Percentiles rank a stretch among this genome's conserved stretches.
phyloP scores from a whole-genome alignment of 2,797 vertebrate species.

The Lateolabrax maculatus region DNA sequence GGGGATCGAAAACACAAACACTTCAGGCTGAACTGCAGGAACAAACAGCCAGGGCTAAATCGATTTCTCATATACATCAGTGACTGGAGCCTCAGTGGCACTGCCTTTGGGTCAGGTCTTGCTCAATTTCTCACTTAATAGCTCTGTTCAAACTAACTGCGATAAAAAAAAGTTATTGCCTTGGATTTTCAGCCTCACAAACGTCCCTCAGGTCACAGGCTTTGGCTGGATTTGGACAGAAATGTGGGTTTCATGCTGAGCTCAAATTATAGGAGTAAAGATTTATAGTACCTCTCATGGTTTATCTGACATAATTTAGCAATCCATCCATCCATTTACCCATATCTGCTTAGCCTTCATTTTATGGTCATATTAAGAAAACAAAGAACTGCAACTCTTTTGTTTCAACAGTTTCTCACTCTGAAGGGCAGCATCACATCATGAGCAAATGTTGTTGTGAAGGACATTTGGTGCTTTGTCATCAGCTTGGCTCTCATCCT shows the following conservation, averaged over 20 bases:
- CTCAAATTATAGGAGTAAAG: background rate
- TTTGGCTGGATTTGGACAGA: background rate
- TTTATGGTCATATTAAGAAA: background rate
- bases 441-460: slow-evolving; percentile 38
- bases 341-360: background rate
- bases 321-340: background rate
- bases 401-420: slow-evolving; percentile 14
- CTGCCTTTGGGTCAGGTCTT: slow-evolving; percentile 5
- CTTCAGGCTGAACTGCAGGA: slow-evolving; percentile 17
- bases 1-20: background rate
- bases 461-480: slow-evolving; percentile 55
- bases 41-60: slow-evolving; percentile 4
- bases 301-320: background rate
- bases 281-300: too few relatives aligned
- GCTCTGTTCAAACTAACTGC: background rate
- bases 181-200: slow-evolving; percentile 10
- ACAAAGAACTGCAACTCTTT: slow-evolving; percentile 11
- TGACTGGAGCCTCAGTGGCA: background rate
- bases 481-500: slow-evolving; percentile 21
- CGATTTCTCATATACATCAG: background rate
- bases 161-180: slow-evolving; percentile 5
- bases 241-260: background rate
- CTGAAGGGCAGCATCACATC: slow-evolving; percentile 5
- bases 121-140: slow-evolving; percentile 13
- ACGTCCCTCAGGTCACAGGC: background rate